phyloP scores from a whole-genome alignment of 2,113 vertebrate genomes.

The Psittacula cyanocephala region DNA sequence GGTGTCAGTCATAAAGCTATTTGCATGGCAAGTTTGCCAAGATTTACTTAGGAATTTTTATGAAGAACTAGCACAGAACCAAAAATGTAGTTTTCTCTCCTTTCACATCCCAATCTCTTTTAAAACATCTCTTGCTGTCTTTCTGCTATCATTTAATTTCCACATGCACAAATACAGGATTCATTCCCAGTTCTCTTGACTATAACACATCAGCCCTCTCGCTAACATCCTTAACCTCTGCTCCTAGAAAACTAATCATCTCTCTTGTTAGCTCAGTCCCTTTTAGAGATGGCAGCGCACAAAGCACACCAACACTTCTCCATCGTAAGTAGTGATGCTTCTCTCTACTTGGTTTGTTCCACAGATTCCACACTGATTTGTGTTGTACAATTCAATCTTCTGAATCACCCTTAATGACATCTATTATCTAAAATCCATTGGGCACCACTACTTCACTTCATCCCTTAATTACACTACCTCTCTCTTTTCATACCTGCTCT shows the following conservation, averaged over 20 bases:
- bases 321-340: constrained; percentile 25
- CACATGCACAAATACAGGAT: constrained; percentile 53
- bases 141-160: constrained; percentile 65
- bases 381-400: constrained; percentile 69
- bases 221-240: constrained; percentile 67
- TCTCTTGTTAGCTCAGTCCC: constrained; percentile 61
- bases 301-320: constrained; percentile 62
- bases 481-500: constrained; percentile 64
- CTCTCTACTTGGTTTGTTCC: constrained; percentile 61
- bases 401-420: constrained; percentile 71
- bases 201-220: constrained; percentile 64
- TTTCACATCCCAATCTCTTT: constrained; percentile 8
- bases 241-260: constrained; percentile 65
- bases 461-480: constrained; percentile 64
- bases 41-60: constrained; percentile 39
- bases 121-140: constrained; percentile 10
- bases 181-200: constrained; percentile 65
- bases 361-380: constrained; percentile 62
- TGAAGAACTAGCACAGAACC: constrained; percentile 1
- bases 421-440: constrained; percentile 69
- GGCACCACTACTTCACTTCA: constrained; percentile 62
- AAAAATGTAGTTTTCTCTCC: constrained; percentile 17
- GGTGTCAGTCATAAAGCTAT: constrained; percentile 16
- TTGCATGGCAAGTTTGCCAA: constrained; percentile 5
- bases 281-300: constrained; percentile 55